These are phyloP conservation scores for Antennarius striatus DNA, from an alignment of 2,113 vertebrate species.

Conservation along the genomic window DNA sequence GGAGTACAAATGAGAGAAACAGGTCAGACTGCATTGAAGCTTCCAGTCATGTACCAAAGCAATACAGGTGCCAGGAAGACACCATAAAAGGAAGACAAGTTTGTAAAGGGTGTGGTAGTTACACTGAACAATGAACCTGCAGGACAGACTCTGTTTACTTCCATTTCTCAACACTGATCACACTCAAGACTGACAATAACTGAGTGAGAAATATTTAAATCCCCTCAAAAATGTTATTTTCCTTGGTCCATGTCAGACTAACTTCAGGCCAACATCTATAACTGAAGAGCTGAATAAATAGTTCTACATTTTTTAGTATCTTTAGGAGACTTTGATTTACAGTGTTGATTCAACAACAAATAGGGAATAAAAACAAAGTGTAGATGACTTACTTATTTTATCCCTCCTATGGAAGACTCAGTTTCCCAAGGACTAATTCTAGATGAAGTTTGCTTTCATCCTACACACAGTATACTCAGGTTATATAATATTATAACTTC, in stretches of 20 bases:
- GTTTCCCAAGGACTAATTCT: too few species aligned
- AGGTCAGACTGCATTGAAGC: constrained; percentile 52
- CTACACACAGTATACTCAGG: too few species aligned
- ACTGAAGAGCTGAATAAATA: constrained; percentile 4
- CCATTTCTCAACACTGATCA: constrained; percentile 20
- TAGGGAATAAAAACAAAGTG: constrained; percentile 7
- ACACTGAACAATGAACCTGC: constrained; percentile 31
- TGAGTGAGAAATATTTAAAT: too few species aligned
- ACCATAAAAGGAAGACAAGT: constrained; percentile 35
- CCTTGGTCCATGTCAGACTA: too few species aligned
- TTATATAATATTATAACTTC: too few species aligned
- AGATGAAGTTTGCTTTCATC: too few species aligned
- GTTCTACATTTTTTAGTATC: neutral
- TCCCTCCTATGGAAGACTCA: too few species aligned
- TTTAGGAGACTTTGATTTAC: neutral
- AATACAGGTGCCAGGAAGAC: constrained; percentile 33
- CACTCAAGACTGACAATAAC: neutral
- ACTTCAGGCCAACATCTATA: too few species aligned
- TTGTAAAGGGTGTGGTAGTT: constrained; percentile 40
- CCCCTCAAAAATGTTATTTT: too few species aligned
- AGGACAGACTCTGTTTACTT: constrained; percentile 22
- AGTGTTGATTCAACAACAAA: constrained; percentile 3
- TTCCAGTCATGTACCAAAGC: constrained; percentile 29
- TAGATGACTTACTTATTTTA: neutral
- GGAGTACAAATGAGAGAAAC: constrained; percentile 49